Evolutionary conservation across 2,113 vertebrate genomes (phyloP).

Genomic region (Raja brachyura): DNA sequence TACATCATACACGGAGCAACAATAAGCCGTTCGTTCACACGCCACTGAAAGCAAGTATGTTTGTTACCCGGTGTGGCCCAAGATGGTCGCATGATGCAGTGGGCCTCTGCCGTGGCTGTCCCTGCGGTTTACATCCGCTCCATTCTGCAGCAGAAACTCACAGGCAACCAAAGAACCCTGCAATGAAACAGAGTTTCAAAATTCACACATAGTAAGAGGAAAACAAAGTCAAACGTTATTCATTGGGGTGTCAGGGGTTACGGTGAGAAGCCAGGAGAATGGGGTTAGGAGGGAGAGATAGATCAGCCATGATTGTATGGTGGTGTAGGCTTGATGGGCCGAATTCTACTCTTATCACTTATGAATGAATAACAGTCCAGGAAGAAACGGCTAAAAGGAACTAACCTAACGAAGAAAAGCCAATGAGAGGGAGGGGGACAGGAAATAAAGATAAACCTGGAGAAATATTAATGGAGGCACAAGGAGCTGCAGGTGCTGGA

Average conservation of each 20-base stretch:
- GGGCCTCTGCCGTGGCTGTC: slow-evolving; percentile 82
- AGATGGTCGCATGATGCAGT: slow-evolving; percentile 87
- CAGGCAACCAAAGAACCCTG: slow-evolving; percentile 92
- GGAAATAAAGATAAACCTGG: neutral
- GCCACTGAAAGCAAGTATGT: neutral
- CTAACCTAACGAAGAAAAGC: too few species aligned
- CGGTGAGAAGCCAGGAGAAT: too few species aligned
- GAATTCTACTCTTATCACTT: too few species aligned
- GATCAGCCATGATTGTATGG: too few species aligned
- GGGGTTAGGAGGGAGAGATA: too few species aligned
- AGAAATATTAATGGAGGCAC: too few species aligned
- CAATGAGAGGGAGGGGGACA: too few species aligned
- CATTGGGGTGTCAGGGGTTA: too few species aligned
- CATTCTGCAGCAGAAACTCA: slow-evolving; percentile 94
- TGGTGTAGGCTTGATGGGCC: too few species aligned
- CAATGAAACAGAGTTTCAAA: slow-evolving; percentile 16
- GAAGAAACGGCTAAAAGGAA: neutral
- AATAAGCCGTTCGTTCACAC: neutral
- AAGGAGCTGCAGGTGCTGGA: too few species aligned
- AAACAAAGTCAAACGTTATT: neutral
- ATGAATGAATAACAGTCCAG: neutral
- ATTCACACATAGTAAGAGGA: neutral
- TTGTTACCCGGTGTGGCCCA: slow-evolving; percentile 86
- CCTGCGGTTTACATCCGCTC: slow-evolving; percentile 87
- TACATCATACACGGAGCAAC: neutral